Base-by-base conservation (phyloP, 2,113 vertebrate genomes). In the Carettochelys insculpta region DNA sequence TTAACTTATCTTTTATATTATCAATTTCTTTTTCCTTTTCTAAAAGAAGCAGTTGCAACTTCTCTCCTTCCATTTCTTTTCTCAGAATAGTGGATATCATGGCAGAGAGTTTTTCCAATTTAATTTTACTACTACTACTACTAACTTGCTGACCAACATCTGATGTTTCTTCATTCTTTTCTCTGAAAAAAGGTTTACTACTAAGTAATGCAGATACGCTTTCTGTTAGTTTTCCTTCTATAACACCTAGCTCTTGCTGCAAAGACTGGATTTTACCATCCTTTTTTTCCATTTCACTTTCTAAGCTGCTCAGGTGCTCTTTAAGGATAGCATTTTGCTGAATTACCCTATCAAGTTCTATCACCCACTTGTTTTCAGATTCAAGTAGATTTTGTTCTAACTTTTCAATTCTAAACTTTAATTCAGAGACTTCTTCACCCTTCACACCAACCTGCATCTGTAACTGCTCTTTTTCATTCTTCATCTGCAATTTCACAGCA, bases 401-500 rank as follows among this genome's bases (percentile, higher is more conserved):
- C 92, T 96, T 98, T 75, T 97, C 83, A 96, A 97, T 71, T 92
- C 97, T 97, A 92, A 97, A 94, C 92, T 97, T 97, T 92, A 98
- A 96, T 85, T 92, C 92, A 95, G 83, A 96, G 82, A 98, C 92
- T 78, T 98, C 98, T 97, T 97, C 96, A 90, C 96, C 95, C 97
- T 98, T 98, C 83, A 90, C 98, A 99, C 99, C 98, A 98, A 99
- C 99, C 99, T 99, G 95, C 84, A 96, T 97, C 96, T 98, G 98
- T 45, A 98, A 98, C 93, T 95, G 97, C 93, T 98, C 96, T 92
- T 96, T 98, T 96, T 98, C 98, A 24, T 94, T 97, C 96, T 95
- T 95, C 97, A 97, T 87, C 79, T 96, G 93, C 84, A 95, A 87
- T 82, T 61, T 94, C 65, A 95, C 85, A 83, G 96, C 94, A 48